Evolutionary conservation across 2,888 invertebrate species (phyloP).

Genomic region (Tenthredo notha): DNA sequence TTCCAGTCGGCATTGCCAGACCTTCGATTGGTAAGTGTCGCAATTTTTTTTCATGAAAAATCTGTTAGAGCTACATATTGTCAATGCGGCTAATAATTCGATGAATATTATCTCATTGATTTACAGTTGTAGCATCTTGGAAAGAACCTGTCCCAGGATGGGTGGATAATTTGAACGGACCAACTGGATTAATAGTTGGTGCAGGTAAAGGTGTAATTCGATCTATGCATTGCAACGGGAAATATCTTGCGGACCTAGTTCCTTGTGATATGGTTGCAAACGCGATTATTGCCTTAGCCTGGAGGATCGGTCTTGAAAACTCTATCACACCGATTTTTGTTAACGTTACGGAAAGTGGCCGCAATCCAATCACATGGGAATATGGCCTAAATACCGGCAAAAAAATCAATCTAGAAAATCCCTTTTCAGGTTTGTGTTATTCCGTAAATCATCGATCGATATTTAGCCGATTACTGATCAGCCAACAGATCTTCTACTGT

Average conservation of each 20-base stretch:
- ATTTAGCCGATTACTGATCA: not conserved
- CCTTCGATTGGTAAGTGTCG: conserved; percentile 92
- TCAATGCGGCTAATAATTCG: not conserved
- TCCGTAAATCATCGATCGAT: conserved; percentile 11
- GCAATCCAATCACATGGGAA: conserved; percentile 93
- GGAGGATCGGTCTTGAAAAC: conserved; percentile 80
- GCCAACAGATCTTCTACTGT: not conserved
- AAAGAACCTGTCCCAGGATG: conserved; percentile 92
- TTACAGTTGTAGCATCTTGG: conserved; percentile 87
- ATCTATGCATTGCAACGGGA: conserved; percentile 87
- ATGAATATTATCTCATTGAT: not conserved
- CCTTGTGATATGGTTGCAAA: conserved; percentile 92
- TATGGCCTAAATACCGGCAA: conserved; percentile 86
- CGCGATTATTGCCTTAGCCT: conserved; percentile 87
- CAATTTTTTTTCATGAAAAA: not conserved
- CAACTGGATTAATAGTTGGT: conserved; percentile 90
- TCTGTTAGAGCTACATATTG: not conserved
- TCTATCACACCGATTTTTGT: conserved; percentile 82
- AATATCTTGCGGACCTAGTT: conserved; percentile 84
- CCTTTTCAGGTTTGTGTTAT: conserved; percentile 76
- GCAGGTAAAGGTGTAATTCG: conserved; percentile 92
- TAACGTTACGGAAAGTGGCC: conserved; percentile 89
- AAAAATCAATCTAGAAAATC: conserved; percentile 81
- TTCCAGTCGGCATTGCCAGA: conserved; percentile 90
- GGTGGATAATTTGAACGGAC: conserved; percentile 95